A percentile compares a stretch with the other conserved stretches of the same genome.
Conservation (phyloP, 2,797 vertebrate genomes). For the Allobates femoralis region DNA sequence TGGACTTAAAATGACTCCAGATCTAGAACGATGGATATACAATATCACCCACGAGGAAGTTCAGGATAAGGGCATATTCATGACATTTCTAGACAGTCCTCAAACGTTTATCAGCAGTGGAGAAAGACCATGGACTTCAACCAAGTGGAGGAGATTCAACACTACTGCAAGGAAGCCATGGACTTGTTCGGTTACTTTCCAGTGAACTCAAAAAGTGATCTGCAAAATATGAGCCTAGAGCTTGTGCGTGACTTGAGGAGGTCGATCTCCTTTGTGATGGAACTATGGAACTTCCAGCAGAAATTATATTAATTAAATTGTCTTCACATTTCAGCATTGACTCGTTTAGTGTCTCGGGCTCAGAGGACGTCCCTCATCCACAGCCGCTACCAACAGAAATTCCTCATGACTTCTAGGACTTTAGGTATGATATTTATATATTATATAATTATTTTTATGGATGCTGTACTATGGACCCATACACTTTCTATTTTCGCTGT, state of each 20-base stretch:
- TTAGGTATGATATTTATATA: too few species aligned
- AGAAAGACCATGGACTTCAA: slow-evolving; percentile 77
- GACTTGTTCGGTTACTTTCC: slow-evolving; percentile 56
- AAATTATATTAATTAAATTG: too few species aligned
- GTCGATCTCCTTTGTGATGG: not conserved
- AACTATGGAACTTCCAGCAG: too few species aligned
- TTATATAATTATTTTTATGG: too few species aligned
- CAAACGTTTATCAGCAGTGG: slow-evolving; percentile 78
- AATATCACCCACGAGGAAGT: slow-evolving; percentile 76
- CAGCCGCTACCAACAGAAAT: too few species aligned
- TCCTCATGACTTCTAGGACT: too few species aligned
- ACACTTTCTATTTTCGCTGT: too few species aligned
- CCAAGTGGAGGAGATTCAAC: slow-evolving; percentile 78
- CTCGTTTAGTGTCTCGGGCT: too few species aligned
- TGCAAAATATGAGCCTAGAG: slow-evolving; percentile 23
- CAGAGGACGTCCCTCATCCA: too few species aligned
- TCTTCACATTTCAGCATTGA: too few species aligned
- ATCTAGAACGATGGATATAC: slow-evolving; percentile 76
- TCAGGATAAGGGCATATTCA: slow-evolving; percentile 71
- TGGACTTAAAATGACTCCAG: slow-evolving; percentile 75
- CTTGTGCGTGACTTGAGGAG: not conserved
- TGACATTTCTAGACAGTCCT: slow-evolving; percentile 79
- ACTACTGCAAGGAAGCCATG: slow-evolving; percentile 69
- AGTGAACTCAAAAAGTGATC: slow-evolving; percentile 29
- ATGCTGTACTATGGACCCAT: too few species aligned